A percentile compares a stretch with the other conserved stretches of the same genome.
Conservation (phyloP, 2,888 invertebrate species). For the Scaptomyza reducta region DNA sequence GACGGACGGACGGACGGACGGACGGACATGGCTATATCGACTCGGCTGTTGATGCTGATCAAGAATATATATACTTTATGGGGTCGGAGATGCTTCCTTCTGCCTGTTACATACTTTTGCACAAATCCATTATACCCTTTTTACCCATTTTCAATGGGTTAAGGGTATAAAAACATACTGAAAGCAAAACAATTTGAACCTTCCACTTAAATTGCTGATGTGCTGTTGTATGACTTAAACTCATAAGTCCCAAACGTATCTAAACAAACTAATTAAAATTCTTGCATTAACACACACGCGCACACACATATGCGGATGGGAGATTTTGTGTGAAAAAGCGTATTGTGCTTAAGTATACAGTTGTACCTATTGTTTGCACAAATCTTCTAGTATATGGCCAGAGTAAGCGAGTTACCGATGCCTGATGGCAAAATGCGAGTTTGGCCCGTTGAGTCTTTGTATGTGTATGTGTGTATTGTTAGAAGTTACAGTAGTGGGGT, state of each 20-base stretch:
- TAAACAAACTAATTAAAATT: conserved; percentile 77
- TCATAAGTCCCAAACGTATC: conserved; percentile 35
- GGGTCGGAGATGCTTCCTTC: too few relatives aligned
- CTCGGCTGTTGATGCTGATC: too few relatives aligned
- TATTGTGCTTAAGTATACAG: conserved; percentile 48
- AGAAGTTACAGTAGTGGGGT: conserved; percentile 1
- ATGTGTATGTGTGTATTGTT: conserved; percentile 22
- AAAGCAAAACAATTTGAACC: conserved; percentile 2
- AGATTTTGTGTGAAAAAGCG: background rate
- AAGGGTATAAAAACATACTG: too few relatives aligned
- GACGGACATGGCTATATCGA: too few relatives aligned
- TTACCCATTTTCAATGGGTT: too few relatives aligned
- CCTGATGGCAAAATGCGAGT: conserved; percentile 36
- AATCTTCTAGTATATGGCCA: conserved; percentile 55
- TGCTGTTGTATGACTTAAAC: conserved; percentile 4
- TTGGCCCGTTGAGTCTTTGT: conserved; percentile 24
- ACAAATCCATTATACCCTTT: too few relatives aligned
- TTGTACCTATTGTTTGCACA: conserved; percentile 58
- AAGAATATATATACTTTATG: too few relatives aligned
- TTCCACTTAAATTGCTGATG: background rate
- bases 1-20: too few relatives aligned
- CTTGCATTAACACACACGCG: conserved; percentile 34
- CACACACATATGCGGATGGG: conserved; percentile 9
- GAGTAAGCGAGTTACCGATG: conserved; percentile 14
- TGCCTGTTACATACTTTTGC: too few relatives aligned